These are phyloP conservation scores for Eumeta japonica DNA, from an alignment of 1,140 invertebrate species.

Conservation along the genomic window DNA sequence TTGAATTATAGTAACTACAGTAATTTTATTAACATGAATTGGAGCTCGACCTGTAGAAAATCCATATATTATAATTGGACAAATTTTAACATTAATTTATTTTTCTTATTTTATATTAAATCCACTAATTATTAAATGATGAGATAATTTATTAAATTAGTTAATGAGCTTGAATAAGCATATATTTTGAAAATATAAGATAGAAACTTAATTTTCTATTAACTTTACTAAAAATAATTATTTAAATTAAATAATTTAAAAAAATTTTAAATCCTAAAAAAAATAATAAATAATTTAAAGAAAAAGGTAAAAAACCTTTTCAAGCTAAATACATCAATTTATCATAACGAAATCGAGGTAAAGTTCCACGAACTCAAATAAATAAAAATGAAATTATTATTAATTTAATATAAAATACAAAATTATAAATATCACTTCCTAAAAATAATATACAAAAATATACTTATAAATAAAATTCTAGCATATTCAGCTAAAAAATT, in stretches of 20 bases:
- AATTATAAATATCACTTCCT: conserved; percentile 35
- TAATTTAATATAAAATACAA: conserved; percentile 56
- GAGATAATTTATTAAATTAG: conserved; percentile 55
- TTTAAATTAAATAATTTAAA: conserved; percentile 30
- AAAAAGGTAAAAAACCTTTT: conserved; percentile 56
- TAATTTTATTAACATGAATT: conserved; percentile 63
- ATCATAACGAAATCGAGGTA: conserved; percentile 63
- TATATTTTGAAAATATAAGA: conserved; percentile 67
- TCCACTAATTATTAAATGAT: conserved; percentile 46
- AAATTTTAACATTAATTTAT: conserved; percentile 58
- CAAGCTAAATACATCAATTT: conserved; percentile 62
- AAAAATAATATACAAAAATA: conserved; percentile 59
- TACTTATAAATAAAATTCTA: conserved; percentile 67
- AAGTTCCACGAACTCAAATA: conserved; percentile 59
- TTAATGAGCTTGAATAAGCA: conserved; percentile 62
- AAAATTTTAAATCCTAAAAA: too few species aligned
- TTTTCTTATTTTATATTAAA: conserved; percentile 55
- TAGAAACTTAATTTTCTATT: conserved; percentile 58
- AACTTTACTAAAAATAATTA: conserved; percentile 52
- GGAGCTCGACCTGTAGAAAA: conserved; percentile 59
- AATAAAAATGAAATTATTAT: conserved; percentile 56
- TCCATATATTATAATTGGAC: conserved; percentile 57
- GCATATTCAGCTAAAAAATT: conserved; percentile 71
- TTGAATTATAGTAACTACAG: conserved; percentile 50
- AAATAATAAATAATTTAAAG: conserved; percentile 56